These are phyloP conservation scores for Chelonus formosanus DNA, from an alignment of 2,888 invertebrate species.

Conservation along the genomic window DNA sequence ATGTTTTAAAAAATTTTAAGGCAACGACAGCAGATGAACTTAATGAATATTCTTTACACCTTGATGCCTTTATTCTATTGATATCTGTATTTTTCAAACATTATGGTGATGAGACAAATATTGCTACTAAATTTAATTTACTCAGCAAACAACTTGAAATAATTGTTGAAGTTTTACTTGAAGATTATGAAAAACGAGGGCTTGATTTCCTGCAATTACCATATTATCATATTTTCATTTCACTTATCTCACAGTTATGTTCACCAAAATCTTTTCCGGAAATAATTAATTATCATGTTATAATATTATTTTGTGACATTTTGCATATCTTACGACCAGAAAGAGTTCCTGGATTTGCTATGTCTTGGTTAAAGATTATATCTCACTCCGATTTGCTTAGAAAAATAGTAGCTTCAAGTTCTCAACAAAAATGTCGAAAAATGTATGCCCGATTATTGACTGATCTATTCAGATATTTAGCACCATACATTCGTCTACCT, in stretches of 20 bases:
- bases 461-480: conserved; percentile 95
- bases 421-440: conserved; percentile 96
- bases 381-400: conserved; percentile 97
- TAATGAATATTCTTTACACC: conserved; percentile 92
- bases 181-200: conserved; percentile 93
- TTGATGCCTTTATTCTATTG: conserved; percentile 94
- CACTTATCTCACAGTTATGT: conserved; percentile 95
- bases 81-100: conserved; percentile 95
- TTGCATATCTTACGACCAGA: conserved; percentile 92
- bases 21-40: conserved; percentile 75
- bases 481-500: conserved; percentile 96
- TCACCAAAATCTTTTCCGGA: conserved; percentile 93
- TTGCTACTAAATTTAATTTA: conserved; percentile 95
- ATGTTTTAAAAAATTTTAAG: conserved; percentile 79
- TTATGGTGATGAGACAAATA: conserved; percentile 88
- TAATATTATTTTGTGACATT: conserved; percentile 96
- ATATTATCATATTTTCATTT: conserved; percentile 91
- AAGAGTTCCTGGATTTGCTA: conserved; percentile 95
- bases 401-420: conserved; percentile 87
- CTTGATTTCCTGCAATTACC: conserved; percentile 96
- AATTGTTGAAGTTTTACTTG: conserved; percentile 92
- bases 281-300: conserved; percentile 91
- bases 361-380: conserved; percentile 97
- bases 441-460: conserved; percentile 96
- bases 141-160: conserved; percentile 96